These are phyloP conservation scores for Ficedula albicollis DNA, from an alignment of 2,797 vertebrate species.

Conservation along the genomic window DNA sequence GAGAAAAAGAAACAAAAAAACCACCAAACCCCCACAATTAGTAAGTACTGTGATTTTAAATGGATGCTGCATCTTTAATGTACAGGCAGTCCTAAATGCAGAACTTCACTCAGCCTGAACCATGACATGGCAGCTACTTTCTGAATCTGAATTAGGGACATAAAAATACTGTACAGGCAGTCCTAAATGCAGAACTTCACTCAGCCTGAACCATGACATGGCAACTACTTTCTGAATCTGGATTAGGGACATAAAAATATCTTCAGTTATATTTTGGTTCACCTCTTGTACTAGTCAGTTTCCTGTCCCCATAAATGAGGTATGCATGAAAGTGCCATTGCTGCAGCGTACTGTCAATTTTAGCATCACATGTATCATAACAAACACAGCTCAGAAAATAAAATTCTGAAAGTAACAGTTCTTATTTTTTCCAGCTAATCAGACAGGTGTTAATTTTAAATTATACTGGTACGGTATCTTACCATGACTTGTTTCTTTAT, in stretches of 20 bases:
- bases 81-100: background rate
- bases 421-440: background rate
- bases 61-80: background rate
- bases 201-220: background rate
- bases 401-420: background rate
- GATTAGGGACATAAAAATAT: background rate
- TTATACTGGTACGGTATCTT: constrained; percentile 62
- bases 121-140: background rate
- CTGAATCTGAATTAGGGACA: background rate
- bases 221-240: background rate
- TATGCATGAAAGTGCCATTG: background rate
- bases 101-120: background rate
- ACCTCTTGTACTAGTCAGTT: background rate
- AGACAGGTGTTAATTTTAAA: background rate
- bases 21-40: background rate
- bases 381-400: background rate
- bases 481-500: constrained; percentile 88
- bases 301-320: background rate
- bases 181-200: background rate
- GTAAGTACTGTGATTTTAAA: background rate
- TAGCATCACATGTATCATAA: background rate
- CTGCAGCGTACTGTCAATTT: background rate
- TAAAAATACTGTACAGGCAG: background rate
- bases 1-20: background rate
- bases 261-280: background rate